Evolutionary conservation across 35 echinoderm and acorn worm genomes (phyloP).

Genomic region (Holothuria glaberrima): DNA sequence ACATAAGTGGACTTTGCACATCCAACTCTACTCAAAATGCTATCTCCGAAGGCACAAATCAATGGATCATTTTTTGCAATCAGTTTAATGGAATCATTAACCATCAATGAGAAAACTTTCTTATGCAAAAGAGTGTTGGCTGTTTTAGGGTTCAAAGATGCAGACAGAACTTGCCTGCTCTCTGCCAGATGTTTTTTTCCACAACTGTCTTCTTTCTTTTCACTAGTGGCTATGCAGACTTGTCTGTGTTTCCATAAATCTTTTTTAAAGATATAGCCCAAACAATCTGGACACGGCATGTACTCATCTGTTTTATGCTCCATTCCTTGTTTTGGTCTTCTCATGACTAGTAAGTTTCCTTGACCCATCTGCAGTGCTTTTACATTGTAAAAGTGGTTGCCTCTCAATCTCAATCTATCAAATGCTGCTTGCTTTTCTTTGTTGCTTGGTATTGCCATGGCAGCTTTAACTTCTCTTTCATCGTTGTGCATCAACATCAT

Average conservation of each 20-base stretch:
- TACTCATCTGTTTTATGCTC: conserved; percentile 3
- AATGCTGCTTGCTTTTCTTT: background rate
- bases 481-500: background rate
- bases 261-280: conserved; percentile 5
- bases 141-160: background rate
- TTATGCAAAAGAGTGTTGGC: background rate
- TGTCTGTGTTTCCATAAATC: conserved; percentile 24
- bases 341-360: background rate
- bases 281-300: conserved; percentile 3
- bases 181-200: background rate
- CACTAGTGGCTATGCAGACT: background rate
- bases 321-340: background rate
- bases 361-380: background rate
- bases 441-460: background rate
- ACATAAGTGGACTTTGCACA: background rate
- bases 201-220: background rate
- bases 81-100: background rate
- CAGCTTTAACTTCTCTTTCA: conserved; percentile 4
- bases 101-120: background rate
- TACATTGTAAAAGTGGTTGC: conserved; percentile 5
- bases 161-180: background rate
- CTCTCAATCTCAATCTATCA: background rate
- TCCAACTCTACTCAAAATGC: background rate
- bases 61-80: conserved; percentile 11
- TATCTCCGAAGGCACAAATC: background rate